Evolutionary conservation across 2,113 vertebrate species (phyloP).

Genomic region (Emberiza fucata): DNA sequence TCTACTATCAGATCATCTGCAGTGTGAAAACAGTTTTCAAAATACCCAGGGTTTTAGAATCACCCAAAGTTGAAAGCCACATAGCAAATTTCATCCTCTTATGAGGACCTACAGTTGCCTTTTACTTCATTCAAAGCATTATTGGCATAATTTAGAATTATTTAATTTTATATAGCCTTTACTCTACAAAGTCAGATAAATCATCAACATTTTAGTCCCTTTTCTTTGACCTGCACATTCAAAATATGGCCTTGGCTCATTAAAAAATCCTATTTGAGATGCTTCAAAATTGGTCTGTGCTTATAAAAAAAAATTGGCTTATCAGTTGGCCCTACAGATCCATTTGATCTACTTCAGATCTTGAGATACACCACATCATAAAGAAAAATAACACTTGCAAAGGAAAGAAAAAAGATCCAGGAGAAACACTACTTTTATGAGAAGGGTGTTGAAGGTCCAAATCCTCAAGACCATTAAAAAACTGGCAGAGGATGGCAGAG

Average conservation of each 20-base stretch:
- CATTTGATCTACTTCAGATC: not conserved
- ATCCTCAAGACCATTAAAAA: not conserved
- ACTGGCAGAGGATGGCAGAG: not conserved
- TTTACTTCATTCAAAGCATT: not conserved
- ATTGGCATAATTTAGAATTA: not conserved
- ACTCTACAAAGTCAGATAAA: not conserved
- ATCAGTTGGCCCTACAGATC: not conserved
- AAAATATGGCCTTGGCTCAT: not conserved
- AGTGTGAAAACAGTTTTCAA: not conserved
- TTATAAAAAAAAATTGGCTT: not conserved
- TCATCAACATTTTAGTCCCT: not conserved
- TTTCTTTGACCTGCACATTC: not conserved
- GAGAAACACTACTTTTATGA: not conserved
- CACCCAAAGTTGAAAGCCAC: not conserved
- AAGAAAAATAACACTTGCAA: not conserved
- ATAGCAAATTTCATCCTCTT: not conserved
- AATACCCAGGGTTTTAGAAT: not conserved
- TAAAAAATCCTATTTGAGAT: not conserved
- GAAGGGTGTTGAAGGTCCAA: not conserved
- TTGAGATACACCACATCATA: not conserved
- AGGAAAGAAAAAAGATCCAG: not conserved
- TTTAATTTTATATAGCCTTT: not conserved
- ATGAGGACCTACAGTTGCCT: not conserved
- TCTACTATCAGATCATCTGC: not conserved
- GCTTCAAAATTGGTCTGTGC: not conserved